These are phyloP conservation scores for Cheilosia urbana DNA, from an alignment of 2,888 invertebrate genomes.

Conservation along the genomic window DNA sequence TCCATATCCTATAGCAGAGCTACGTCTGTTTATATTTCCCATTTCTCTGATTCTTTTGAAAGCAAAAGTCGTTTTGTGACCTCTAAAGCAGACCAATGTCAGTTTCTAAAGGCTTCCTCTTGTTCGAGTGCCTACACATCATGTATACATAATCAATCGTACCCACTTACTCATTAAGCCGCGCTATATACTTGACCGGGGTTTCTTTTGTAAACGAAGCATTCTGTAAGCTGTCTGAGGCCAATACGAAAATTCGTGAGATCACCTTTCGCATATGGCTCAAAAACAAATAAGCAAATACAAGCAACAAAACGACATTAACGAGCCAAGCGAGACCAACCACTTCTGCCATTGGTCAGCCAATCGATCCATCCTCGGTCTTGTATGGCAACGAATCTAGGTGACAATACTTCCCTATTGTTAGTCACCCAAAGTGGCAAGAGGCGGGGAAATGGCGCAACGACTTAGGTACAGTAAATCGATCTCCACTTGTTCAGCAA, in stretches of 20 bases:
- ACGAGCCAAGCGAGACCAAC: slow-evolving; percentile 47
- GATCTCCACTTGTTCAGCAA: slow-evolving; percentile 68
- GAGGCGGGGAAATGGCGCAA: slow-evolving; percentile 37
- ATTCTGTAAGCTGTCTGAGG: too few relatives aligned
- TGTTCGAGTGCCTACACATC: too few relatives aligned
- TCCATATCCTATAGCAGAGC: too few relatives aligned
- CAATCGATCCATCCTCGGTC: slow-evolving; percentile 56
- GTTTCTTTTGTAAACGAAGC: too few relatives aligned
- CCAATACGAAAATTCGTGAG: not conserved
- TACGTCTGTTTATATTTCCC: too few relatives aligned
- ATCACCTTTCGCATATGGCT: not conserved
- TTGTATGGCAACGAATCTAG: slow-evolving; percentile 13
- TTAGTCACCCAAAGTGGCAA: slow-evolving; percentile 26
- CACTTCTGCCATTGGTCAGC: slow-evolving; percentile 34
- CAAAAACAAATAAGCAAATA: too few relatives aligned
- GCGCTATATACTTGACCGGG: not conserved
- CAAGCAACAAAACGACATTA: slow-evolving; percentile 4
- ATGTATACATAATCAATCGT: too few relatives aligned
- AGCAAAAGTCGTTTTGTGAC: too few relatives aligned
- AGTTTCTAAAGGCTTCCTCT: too few relatives aligned
- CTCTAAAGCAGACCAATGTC: too few relatives aligned
- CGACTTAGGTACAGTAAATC: slow-evolving; percentile 53
- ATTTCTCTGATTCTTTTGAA: too few relatives aligned
- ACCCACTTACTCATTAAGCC: too few relatives aligned
- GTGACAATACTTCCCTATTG: slow-evolving; percentile 66